Base-by-base conservation (phyloP, 2,797 vertebrate species). In the Fistularia commersonii region DNA sequence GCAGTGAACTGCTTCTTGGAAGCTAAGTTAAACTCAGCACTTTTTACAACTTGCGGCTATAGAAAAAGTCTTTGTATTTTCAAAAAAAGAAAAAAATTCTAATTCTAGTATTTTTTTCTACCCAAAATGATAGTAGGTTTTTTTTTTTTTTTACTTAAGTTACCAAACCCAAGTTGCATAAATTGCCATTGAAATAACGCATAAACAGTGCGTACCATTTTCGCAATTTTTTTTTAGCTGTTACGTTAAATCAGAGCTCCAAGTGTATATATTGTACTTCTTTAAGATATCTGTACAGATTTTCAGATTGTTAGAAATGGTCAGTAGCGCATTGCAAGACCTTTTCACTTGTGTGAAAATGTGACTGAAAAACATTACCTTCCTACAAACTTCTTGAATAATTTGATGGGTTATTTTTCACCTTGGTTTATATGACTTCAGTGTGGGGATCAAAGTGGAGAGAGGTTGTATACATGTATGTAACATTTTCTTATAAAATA, bases 1-100 rank as follows among this genome's bases (percentile, higher is more conserved):
- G 94, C 79, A 88, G 85, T 81, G 92, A 96, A 80, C 89, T 94
- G 71, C 91, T 94, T 88, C 90, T 93, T 72, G 93, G 91, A 81
- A 96, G 91, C 91, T 93, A 92, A 92, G 11, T 84, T 13, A 61
- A 69, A 53, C 57, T 11, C 14, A 66, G 57, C 76, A 79, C 62
- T 65, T 73, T 72, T 69, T 57, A 49, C 9, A 8, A 8, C 9
- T 36, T 36, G 59, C 61, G 37, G 39, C 47, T 67, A 40, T 48
- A 42, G 6, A 34, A 62, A 61, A 52, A 60, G 3, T 23, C 35
- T 68, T 78, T 79, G 69, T 65, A 48, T 76, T 80, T 69, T 80
- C 47, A 65, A 38, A 48, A 35, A 6, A 15, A 36, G 8, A 23
- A 51, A 66, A 46, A 37, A 47, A 61, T 34, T 72, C 38, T 69